Evolutionary conservation across 2,797 vertebrate genomes (phyloP), one percentile per base, ranked within the genome.

Genomic region (Carcharodon carcharias): DNA sequence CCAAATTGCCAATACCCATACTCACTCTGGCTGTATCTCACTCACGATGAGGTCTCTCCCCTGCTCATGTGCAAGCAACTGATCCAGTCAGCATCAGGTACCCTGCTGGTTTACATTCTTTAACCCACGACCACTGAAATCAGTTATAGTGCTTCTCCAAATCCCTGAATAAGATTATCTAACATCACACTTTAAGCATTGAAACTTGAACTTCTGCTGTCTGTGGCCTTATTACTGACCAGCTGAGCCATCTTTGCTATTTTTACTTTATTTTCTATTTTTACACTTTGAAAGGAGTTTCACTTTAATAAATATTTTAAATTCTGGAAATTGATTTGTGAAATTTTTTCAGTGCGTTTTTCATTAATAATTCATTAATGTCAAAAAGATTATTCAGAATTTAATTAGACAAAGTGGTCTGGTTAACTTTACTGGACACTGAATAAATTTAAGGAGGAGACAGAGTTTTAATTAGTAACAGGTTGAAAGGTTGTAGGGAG

Each of bases 301-400:
- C 89, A 63, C 16, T n/a, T 40, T 92, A 61, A 65, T 63, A 92
- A 92, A 28, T 85, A 61, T 54, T 58, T 31, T 7, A 61, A 58
- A 91, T n/a, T 91, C 35, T 91, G 56, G 88, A 91, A 91, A 91
- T 91, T 31, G 54, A 58, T 92, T 91, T 58, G 56, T 56, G 16
- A n/a, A 91, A 21, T 12, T 6, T 9, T 73, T 82, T 82, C 2
- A 18, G 0, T 45, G 0, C 3, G 31, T 35, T 89, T 89, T 58
- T 89, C 87, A 31, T 89, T 23, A 54, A 87, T 7, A 26, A 26
- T 87, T 18, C 1, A 85, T 50, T 89, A 56, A 58, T 56, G 87
- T 31, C 28, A 12, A 89, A 58, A 80, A 14, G 77, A 54, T 88
- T 8, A 56, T 88, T 88, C 54, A 45, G 16, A 85, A 85, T 45